phyloP scores from a whole-genome alignment of 2,113 vertebrate species.

The Xenus cinereus region DNA sequence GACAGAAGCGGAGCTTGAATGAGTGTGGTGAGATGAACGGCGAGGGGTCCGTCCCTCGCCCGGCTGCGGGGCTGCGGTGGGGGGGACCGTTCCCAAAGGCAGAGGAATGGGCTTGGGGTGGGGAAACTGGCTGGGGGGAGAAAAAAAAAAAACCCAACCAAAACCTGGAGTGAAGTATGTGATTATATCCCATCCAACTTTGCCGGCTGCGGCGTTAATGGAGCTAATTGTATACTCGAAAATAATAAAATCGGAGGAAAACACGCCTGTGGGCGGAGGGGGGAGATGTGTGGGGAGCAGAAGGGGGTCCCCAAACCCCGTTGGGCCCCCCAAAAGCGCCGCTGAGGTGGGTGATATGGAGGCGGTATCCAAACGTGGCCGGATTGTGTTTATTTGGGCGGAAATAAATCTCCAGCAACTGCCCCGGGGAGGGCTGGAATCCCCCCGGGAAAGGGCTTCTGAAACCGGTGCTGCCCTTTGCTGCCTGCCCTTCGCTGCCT shows the following conservation, averaged over 20 bases:
- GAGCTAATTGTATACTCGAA: background rate
- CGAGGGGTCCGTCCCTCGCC: background rate
- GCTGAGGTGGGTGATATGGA: background rate
- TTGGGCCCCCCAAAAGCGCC: accelerated
- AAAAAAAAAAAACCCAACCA: background rate
- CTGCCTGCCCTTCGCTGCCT: background rate
- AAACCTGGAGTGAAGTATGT: background rate
- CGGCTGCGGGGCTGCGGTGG: background rate
- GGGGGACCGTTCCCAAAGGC: background rate
- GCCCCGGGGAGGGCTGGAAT: background rate
- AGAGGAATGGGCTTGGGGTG: background rate
- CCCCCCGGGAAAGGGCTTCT: background rate
- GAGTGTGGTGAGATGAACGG: constrained; percentile 49
- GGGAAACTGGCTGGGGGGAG: background rate
- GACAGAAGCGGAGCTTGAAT: constrained; percentile 61
- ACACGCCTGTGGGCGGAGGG: background rate
- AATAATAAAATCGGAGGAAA: background rate
- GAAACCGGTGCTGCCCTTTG: background rate
- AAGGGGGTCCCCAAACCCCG: background rate
- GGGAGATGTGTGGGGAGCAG: background rate
- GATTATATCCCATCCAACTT: constrained; percentile 7
- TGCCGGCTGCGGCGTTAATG: background rate
- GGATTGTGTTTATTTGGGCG: constrained; percentile 7
- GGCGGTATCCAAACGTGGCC: background rate
- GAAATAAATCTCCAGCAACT: background rate